Evolutionary conservation across 2,888 invertebrate species (phyloP).

Genomic region (Apamea anceps): DNA sequence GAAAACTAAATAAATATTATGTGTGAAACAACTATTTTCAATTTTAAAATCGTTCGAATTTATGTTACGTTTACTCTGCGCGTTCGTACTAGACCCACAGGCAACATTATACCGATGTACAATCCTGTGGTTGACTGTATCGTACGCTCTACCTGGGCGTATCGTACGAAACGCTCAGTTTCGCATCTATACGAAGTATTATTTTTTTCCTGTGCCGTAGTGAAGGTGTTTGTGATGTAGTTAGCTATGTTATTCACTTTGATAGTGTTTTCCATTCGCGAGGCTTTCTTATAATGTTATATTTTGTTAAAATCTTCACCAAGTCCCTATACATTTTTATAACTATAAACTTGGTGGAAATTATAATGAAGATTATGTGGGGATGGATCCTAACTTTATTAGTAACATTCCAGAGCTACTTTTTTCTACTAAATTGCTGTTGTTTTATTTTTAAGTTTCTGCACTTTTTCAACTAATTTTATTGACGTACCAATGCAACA

Average conservation of each 20-base stretch:
- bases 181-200: background rate
- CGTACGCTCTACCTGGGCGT: background rate
- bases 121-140: background rate
- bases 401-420: background rate
- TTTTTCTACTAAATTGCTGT: slow-evolving; percentile 19
- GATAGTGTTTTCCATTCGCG: background rate
- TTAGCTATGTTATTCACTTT: background rate
- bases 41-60: background rate
- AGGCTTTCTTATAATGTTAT: background rate
- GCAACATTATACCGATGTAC: background rate
- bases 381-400: slow-evolving; percentile 25
- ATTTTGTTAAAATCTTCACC: background rate
- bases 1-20: background rate
- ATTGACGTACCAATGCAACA: slow-evolving; percentile 40
- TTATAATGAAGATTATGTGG: slow-evolving; percentile 18
- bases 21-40: background rate
- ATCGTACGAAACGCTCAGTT: background rate
- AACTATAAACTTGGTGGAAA: slow-evolving; percentile 3
- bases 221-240: slow-evolving; percentile 2
- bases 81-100: background rate
- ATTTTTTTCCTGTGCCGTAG: slow-evolving; percentile 3
- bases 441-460: slow-evolving; percentile 38
- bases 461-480: slow-evolving; percentile 50
- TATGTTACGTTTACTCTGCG: background rate
- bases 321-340: background rate